Base-by-base conservation (phyloP, 2,797 vertebrate genomes). In the Oryzias sinensis region DNA sequence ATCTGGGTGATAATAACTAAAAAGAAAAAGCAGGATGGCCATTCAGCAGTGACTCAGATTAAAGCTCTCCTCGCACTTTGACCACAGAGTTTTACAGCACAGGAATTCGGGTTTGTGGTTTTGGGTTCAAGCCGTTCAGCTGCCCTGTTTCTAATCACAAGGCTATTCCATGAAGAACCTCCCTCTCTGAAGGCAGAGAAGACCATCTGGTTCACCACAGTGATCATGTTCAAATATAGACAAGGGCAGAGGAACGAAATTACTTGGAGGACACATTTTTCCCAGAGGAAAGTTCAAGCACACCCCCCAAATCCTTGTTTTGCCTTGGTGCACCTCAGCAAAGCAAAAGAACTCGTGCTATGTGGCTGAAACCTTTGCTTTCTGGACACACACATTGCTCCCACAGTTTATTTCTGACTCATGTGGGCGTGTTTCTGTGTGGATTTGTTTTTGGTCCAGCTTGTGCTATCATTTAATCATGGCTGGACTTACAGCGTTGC, bases 191-290 rank as follows among this genome's bases (percentile, higher is more conserved):
- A 79, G 55, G 66, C 71, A 56, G 72, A 75, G 74, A 47, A 71
- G 70, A 84, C 77, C 61, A 60, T 79, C 80, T 87, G 88, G 81
- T 86, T 74, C 44, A 82, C 85, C 88, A 65, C 76, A 69, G 70
- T 15, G 45, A 76, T 71, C 62, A 77, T 80, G 81, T 79, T 87
- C 82, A 88, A 87, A 90, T 88, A 87, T 89, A 91, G 89, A 76
- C 68, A 57, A 44, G 78, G 72, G 70, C 56, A 57, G 59, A 70
- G 47, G 56, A 65, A 60, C 71, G 62, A 75, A 83, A 77, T 75
- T 74, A 80, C 64, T 70, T 57, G 45, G 56, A 71, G 67, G 59
- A 74, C 80, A 85, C 87, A 87, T 80, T 81, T 88, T 83, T 84
- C 82, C 84, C 17, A 81, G 79, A 71, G 56, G 58, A 78, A 52